A percentile compares a stretch with the other conserved stretches of the same genome.
Conservation (phyloP, 2,113 vertebrate species). For the Ornithorhynchus anatinus region DNA sequence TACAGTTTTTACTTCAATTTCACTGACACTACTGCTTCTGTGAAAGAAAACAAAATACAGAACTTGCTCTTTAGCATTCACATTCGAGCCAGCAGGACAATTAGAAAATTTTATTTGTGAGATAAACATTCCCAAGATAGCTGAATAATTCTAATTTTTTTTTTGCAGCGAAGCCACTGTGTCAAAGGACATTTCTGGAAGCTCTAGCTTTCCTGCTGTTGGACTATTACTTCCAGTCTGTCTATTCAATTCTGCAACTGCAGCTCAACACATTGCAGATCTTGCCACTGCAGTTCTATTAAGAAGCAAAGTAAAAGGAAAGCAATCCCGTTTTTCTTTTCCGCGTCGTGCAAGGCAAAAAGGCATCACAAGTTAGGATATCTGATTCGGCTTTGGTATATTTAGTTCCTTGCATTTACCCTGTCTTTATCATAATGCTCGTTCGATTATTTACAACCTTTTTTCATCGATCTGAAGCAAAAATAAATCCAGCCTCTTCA, state of each 20-base stretch:
- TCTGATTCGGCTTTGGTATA: constrained; percentile 28
- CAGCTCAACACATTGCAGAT: background rate
- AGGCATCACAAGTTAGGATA: constrained; percentile 1
- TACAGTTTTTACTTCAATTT: constrained; percentile 38
- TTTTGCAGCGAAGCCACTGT: constrained; percentile 26
- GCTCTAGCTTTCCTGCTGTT: constrained; percentile 35
- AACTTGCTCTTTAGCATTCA: constrained; percentile 39
- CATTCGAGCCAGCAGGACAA: constrained; percentile 37
- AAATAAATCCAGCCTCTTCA: constrained; percentile 7
- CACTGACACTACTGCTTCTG: constrained; percentile 33
- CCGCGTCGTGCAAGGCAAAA: background rate
- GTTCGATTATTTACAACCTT: constrained; percentile 27
- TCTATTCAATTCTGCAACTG: constrained; percentile 45
- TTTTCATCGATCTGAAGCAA: constrained; percentile 16
- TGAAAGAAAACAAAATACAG: constrained; percentile 19
- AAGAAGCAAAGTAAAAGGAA: constrained; percentile 23
- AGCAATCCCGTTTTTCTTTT: background rate
- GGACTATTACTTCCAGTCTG: constrained; percentile 52
- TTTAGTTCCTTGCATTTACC: constrained; percentile 27
- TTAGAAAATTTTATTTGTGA: constrained; percentile 42
- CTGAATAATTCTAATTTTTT: constrained; percentile 46
- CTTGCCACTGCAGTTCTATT: background rate
- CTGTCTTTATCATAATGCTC: constrained; percentile 18
- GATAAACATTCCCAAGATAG: constrained; percentile 35
- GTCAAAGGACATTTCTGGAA: constrained; percentile 30